Percentiles rank a stretch among this genome's conserved stretches.
phyloP scores from a whole-genome alignment of 2,888 invertebrate genomes.

The Drosophila pseudotakahashii region DNA sequence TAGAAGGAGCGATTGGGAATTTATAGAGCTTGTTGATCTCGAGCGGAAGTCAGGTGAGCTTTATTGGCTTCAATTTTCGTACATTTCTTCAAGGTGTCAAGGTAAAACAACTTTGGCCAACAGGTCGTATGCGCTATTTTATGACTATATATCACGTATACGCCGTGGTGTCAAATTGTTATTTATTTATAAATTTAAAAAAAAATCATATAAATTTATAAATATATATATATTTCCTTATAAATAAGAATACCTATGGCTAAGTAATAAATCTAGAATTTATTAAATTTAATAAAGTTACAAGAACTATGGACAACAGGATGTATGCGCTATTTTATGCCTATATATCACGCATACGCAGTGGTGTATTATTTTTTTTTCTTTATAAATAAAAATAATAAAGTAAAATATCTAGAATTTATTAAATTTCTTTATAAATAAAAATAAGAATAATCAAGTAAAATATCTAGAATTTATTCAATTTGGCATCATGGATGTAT shows the following conservation, averaged over 20 bases:
- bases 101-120: neutral
- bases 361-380: neutral
- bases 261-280: neutral
- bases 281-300: neutral
- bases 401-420: too few relatives aligned
- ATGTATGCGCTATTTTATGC: neutral
- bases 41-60: neutral
- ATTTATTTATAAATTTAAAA: too few relatives aligned
- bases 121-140: too few relatives aligned
- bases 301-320: neutral
- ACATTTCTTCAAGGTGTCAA: too few relatives aligned
- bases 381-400: too few relatives aligned
- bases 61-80: conserved; percentile 12
- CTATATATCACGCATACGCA: neutral
- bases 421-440: neutral
- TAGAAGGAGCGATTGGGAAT: conserved; percentile 1
- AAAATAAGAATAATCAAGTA: neutral
- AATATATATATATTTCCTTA: too few relatives aligned
- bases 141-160: too few relatives aligned
- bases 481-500: neutral
- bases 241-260: neutral
- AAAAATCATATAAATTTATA: too few relatives aligned
- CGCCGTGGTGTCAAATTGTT: too few relatives aligned
- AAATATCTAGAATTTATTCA: neutral
- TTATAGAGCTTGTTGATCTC: conserved; percentile 3